Evolutionary conservation across 2,888 invertebrate species (phyloP), one percentile per base, ranked within the genome.

Genomic region (Selenia dentaria): DNA sequence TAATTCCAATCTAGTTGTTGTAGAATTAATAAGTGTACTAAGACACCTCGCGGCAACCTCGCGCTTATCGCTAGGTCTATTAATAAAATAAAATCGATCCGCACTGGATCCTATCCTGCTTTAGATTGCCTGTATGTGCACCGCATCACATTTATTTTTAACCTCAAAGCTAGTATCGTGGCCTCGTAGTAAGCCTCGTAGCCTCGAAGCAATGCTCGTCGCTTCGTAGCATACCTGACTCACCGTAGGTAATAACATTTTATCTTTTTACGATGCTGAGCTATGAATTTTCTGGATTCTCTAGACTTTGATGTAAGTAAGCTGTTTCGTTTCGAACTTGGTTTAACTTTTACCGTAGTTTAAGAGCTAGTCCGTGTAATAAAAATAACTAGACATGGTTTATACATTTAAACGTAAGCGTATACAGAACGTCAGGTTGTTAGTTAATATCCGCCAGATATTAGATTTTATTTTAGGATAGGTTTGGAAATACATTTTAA

Each of bases 41-140:
- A 9, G 16, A 13, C 18, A 28, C 12, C 8, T 12, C 6, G 5
- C 33, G 32, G 11, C 16, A 37, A 24, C 27, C 18, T 26, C 22
- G 10, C 22, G 9, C 43, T 35, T 22, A 8, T 43, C n/a, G 12
- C 12, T 26, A 12, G 18, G 33, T 28, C 22, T 45, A 55, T 55
- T 46, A 48, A 40, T 45, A 48, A 43, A 47, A 33, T 40, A 48
- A 22, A 26, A 52, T 57, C 50, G 51, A 46, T 26, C 36, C 16
- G n/a, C 2, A 20, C 20, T 12, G 20, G 42, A 37, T 31, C 25
- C 24, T 31, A 6, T 32, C 37, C 38, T 18, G 27, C 29, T 55
- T 51, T 47, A 47, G 46, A 49, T 18, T 9, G 29, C 36, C 35
- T 50, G 36, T 49, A 49, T 47, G 49, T 44, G 43, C 40, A 41